Evolutionary conservation across 2,113 vertebrate species (phyloP).

Genomic region (Lichenostomus cassidix): DNA sequence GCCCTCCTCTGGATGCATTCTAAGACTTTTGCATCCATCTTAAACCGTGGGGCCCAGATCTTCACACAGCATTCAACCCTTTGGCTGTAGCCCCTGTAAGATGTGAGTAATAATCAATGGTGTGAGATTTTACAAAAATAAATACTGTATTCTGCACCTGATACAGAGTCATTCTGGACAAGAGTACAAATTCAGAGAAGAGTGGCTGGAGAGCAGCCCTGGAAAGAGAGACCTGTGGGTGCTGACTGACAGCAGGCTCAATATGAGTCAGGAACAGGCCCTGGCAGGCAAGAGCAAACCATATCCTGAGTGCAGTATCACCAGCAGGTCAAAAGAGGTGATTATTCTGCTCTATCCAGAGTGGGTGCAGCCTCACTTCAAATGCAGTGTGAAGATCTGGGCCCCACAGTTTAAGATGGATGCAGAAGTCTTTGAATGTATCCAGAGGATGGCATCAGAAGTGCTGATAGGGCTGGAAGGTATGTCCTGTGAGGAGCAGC

Average conservation of each 20-base stretch:
- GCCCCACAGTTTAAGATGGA: neutral
- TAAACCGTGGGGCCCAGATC: no score
- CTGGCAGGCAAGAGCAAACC: neutral
- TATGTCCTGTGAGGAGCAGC: neutral
- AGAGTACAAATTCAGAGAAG: neutral
- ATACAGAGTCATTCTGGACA: neutral
- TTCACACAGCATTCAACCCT: neutral
- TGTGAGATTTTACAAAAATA: neutral
- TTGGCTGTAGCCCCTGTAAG: neutral
- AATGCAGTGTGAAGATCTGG: neutral
- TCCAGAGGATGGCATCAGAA: neutral
- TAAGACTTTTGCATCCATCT: no score
- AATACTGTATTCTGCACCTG: neutral
- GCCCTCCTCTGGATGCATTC: no score
- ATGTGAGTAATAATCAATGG: neutral
- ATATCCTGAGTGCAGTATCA: no score
- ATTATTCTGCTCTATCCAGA: neutral
- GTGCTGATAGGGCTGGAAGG: neutral
- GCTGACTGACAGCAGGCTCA: neutral
- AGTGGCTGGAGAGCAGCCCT: neutral
- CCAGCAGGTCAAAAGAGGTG: neutral
- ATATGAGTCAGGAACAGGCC: neutral
- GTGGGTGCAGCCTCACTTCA: neutral
- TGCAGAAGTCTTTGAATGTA: neutral
- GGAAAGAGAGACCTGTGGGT: neutral